Evolutionary conservation across 2,888 invertebrate species (phyloP).

Genomic region (Hymenopus coronatus): DNA sequence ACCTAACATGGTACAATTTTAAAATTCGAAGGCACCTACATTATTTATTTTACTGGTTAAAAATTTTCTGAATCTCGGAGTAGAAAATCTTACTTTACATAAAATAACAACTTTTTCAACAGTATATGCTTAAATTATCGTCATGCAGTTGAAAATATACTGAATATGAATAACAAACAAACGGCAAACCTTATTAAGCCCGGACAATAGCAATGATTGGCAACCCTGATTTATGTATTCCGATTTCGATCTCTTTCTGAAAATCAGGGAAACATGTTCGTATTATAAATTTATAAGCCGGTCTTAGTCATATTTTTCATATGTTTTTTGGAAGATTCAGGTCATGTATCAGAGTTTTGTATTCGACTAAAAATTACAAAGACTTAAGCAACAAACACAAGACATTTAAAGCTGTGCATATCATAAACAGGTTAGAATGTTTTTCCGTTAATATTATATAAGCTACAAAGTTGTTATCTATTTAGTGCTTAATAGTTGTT

Average conservation of each 20-base stretch:
- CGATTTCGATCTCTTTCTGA: neutral
- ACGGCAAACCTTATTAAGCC: too few species aligned
- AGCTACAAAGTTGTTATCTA: neutral
- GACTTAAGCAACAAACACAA: neutral
- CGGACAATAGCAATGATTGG: too few species aligned
- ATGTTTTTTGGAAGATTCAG: constrained; percentile 3
- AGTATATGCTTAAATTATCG: too few species aligned
- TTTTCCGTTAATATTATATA: neutral
- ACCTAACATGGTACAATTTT: too few species aligned
- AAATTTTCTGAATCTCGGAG: too few species aligned
- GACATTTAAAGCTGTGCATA: neutral
- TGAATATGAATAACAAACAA: too few species aligned
- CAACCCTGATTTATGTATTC: neutral
- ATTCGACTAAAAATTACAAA: neutral
- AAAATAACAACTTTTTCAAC: too few species aligned
- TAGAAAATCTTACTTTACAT: too few species aligned
- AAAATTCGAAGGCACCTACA: too few species aligned
- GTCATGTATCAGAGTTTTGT: neutral
- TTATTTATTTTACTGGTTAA: too few species aligned
- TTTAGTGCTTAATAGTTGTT: neutral
- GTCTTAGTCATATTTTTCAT: neutral
- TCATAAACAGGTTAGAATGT: neutral
- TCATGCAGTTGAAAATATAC: too few species aligned
- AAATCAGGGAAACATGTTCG: neutral
- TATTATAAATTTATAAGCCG: neutral